phyloP scores from a whole-genome alignment of 2,113 vertebrate species.

The Leptocoma aspasia region DNA sequence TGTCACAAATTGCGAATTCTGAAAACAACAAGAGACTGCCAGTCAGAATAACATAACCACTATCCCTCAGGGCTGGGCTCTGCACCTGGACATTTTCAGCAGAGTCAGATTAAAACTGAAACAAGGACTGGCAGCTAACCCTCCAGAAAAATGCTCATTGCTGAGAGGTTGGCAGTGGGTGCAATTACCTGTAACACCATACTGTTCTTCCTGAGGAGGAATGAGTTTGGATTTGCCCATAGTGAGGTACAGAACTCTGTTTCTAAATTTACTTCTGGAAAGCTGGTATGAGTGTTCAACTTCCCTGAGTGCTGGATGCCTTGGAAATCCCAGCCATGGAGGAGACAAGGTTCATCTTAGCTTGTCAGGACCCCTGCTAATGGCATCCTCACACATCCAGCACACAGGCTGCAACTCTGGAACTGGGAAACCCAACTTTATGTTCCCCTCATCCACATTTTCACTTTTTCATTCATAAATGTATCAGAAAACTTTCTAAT shows the following conservation, averaged over 20 bases:
- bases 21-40: neutral
- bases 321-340: neutral
- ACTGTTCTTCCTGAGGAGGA: neutral
- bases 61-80: neutral
- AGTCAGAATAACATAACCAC: neutral
- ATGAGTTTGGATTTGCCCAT: neutral
- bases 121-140: neutral
- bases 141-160: neutral
- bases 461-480: neutral
- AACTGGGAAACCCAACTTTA: neutral
- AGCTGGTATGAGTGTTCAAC: neutral
- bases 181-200: fast-evolving
- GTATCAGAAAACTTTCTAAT: neutral
- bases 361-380: neutral
- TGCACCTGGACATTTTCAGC: neutral
- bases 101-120: neutral
- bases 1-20: neutral
- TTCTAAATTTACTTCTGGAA: neutral
- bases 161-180: neutral
- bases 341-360: neutral
- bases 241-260: neutral
- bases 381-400: neutral
- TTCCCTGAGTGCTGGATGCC: neutral
- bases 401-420: neutral
- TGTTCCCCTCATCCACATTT: neutral